Evolutionary conservation across 2,113 vertebrate genomes (phyloP), one percentile per base, ranked within the genome.

Genomic region (Macaca nemestrina): DNA sequence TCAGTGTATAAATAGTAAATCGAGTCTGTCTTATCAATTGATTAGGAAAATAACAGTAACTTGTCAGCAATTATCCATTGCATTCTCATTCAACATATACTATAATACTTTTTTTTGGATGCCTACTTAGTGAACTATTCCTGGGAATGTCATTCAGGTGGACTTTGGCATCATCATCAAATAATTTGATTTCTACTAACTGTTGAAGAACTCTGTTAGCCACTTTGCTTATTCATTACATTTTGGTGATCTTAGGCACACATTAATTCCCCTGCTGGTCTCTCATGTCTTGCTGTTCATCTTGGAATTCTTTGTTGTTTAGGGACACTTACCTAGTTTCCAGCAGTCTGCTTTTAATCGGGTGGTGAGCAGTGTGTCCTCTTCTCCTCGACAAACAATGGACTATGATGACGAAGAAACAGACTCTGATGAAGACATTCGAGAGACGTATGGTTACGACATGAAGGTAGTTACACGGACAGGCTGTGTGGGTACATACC

Each of bases 381-480:
- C 99, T 4, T 99, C 99, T 0, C 99, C 99, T 13, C 99, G 99
- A 7, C 99, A 99, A 72, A 99, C 99, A 11, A 40, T 99, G 90
- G 99, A 99, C 98, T 99, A 99, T 3, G 99, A 99, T 1, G 99
- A 99, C 35, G 99, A 99, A 95, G 99, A 99, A 98, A 99, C 99
- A 0, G 99, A 99, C 98, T 99, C 99, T 0, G 99, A 99, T 93
- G 99, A 99, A 98, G 99, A 99, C 97, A 99, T 99, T 97, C 98
- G 99, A 91, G 99, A 99, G 97, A 99, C 99, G 0, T 99, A 99
- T 1, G 99, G 99, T 84, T 99, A 99, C 32, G 99, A 99, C 94
- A 98, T 99, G 96, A 99, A 99, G 99, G 99, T 99, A 38, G 78
- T 82, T 88, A 75, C 2, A n/a, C n/a, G 50, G 76, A 23, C 23